Base-by-base conservation (phyloP, 2,113 vertebrate species). In the Hirundichthys speculiger region DNA sequence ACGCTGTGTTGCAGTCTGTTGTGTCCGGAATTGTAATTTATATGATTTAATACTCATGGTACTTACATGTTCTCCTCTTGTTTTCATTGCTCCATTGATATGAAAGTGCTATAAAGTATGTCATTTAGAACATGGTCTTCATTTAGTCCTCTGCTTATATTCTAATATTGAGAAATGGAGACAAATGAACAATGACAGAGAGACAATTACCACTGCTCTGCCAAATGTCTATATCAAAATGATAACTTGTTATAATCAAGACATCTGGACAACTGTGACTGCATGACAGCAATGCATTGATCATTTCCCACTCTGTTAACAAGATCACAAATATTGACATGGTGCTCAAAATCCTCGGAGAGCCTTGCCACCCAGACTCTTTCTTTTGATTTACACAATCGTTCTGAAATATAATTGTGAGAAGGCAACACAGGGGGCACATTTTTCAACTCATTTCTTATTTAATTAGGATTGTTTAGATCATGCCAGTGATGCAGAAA, bases 281-380 rank as follows among this genome's bases (percentile, higher is more conserved):
- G 73, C 58, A 20, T 73, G 75, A 70, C 57, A 73, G 71, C 65
- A 63, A 68, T 56, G 65, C 77, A 87, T 83, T 75, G 77, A 87
- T 86, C 78, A 76, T 59, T 75, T 81, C 73, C 69, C 34, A 64
- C 76, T 13, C 39, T 51, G 55, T 69, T 80, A 73, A 82, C 72
- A 69, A 61, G 72, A 82, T 84, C 79, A 77, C 69, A 86, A 72
- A 72, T 85, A 86, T 85, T 75, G 77, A 79, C 72, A 75, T 6
- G 14, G 40, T 1, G 53, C 79, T 84, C 54, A 13, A 63, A 66
- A 79, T 65, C 60, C 43, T 69, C 50, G 50, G 41, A 80, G 52
- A 65, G 65, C 57, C n/a, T 64, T 39, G 2, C 74, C 66, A 52
- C 65, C 67, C 48, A 39, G 70, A 74, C 70, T 80, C 43, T 41